Evolutionary conservation across 2,797 vertebrate genomes (phyloP), one percentile per base, ranked within the genome.

Genomic region (Lacerta viridis): DNA sequence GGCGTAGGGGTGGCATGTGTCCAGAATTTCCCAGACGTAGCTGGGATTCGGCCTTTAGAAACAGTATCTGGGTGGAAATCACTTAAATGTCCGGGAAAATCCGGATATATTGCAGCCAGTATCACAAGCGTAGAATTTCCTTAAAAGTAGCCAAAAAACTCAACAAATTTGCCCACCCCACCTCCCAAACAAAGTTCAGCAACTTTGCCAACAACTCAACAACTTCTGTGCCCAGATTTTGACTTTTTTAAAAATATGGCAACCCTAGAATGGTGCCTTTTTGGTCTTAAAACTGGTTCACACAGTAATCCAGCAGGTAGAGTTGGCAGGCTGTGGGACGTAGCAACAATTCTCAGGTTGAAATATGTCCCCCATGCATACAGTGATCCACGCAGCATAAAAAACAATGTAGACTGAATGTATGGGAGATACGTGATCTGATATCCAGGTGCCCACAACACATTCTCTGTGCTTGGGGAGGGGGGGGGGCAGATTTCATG

Each of bases 191-290:
- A 2, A 55, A 55, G 3, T 15, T 55, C 50, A 55, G 15, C 50
- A 55, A 55, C 50, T 55, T 55, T 13, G 50, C 11, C 50, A 55
- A 55, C 3, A 55, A 55, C 50, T 15, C 50, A 15, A 55, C 13
- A 55, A 55, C 50, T 55, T 4, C 50, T 55, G 3, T 55, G 50
- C 4, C 13, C 1, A 2, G 50, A 55, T 15, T 15, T 55, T 55
- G 13, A 55, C 50, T 55, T 55, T 15, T 55, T 55, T 3, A 55
- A 33, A 33, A 55, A 55, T 55, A 55, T 13, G 3, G 13, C 50
- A 55, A 15, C 50, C 50, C 50, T 15, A 88, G 79, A 82, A 84
- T 86, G 82, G 64, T 93, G 86, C 87, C 86, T 89, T 92, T 86
- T 50, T 89, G 90, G 87, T 89, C 20, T 2, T 77, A 68, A 85